These are phyloP conservation scores for Eilema caniola DNA, from an alignment of 2,888 invertebrate genomes.

Conservation along the genomic window DNA sequence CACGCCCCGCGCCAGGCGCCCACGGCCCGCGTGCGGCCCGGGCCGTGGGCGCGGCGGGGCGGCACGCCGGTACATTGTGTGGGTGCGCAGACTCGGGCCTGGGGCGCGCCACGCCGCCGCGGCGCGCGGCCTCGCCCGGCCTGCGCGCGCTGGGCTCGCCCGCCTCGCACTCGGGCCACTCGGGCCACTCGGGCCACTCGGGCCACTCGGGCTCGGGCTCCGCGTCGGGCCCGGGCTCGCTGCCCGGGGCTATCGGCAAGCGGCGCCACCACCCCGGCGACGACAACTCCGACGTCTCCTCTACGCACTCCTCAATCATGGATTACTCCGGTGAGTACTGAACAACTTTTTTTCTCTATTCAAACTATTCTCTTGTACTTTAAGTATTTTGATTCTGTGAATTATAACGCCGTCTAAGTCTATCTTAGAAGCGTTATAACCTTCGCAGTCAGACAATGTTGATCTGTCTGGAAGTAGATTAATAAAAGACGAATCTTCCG, in stretches of 20 bases:
- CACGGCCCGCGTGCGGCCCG: not conserved
- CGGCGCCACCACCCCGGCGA: conserved; percentile 90
- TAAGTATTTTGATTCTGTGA: not conserved
- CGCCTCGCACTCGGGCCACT: conserved; percentile 72
- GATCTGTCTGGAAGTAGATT: not conserved
- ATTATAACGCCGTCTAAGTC: not conserved
- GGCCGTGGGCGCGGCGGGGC: not conserved
- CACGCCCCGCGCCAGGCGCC: not conserved
- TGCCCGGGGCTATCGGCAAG: conserved; percentile 95
- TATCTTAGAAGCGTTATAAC: not conserved
- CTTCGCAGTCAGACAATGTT: not conserved
- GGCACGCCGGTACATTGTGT: conserved; percentile 52
- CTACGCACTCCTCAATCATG: conserved; percentile 94
- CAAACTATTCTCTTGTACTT: not conserved
- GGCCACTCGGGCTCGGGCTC: conserved; percentile 82
- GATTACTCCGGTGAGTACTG: conserved; percentile 91
- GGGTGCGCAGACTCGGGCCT: conserved; percentile 92
- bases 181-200: conserved; percentile 32
- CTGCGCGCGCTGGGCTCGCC: conserved; percentile 94
- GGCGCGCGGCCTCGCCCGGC: conserved; percentile 95
- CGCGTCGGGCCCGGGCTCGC: conserved; percentile 91
- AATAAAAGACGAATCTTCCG: not conserved
- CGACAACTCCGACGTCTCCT: conserved; percentile 95
- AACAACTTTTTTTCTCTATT: not conserved
- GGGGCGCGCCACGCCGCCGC: conserved; percentile 95